A percentile compares a stretch with the other conserved stretches of the same genome.
These are phyloP conservation scores for Triplophysa rosa DNA, from an alignment of 2,113 vertebrate species.

Conservation along the genomic window DNA sequence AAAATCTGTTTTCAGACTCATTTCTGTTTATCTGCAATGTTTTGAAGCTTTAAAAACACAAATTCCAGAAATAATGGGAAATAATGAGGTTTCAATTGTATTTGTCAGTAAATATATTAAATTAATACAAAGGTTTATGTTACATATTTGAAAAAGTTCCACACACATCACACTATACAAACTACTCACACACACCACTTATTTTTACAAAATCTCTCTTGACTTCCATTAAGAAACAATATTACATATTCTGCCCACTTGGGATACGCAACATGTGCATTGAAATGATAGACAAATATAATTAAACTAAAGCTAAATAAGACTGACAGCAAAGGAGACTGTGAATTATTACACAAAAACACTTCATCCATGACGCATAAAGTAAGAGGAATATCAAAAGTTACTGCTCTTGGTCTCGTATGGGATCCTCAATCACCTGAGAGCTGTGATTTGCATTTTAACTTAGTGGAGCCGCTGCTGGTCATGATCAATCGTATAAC, in stretches of 20 bases:
- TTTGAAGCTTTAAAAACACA: no score
- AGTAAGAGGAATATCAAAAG: not conserved
- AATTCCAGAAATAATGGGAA: no score
- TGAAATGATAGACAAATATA: not conserved
- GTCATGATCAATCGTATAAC: constrained; percentile 49
- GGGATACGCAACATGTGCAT: not conserved
- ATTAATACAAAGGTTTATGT: no score
- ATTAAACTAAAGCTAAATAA: not conserved
- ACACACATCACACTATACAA: no score
- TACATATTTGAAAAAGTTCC: not conserved
- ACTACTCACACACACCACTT: constrained; percentile 7
- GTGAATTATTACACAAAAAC: not conserved
- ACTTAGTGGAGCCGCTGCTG: constrained; percentile 56
- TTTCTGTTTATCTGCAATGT: no score
- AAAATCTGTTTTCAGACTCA: no score
- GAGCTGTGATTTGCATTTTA: constrained; percentile 57
- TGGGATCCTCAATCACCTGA: constrained; percentile 47
- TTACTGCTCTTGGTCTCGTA: constrained; percentile 38
- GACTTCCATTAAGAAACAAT: not conserved
- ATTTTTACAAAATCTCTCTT: not conserved
- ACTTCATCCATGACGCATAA: not conserved
- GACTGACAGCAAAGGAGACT: not conserved
- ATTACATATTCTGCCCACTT: not conserved
- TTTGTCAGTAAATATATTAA: no score
- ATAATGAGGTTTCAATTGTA: no score